Evolutionary conservation across 92 coral and sea anemone species (phyloP).

Genomic region (Zoanthus sociatus): DNA sequence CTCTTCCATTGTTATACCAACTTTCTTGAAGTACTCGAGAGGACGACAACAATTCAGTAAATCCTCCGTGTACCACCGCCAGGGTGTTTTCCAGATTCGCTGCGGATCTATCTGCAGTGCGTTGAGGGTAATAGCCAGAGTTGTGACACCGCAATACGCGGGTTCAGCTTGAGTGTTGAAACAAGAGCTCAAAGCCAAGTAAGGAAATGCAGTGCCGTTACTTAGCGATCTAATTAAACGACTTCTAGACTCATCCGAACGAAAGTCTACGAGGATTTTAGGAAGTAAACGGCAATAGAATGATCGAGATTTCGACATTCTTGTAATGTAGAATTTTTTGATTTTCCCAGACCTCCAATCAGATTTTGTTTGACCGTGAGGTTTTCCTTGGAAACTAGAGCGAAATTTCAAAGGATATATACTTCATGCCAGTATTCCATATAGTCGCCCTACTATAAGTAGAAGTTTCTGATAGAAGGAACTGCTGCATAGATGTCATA

Average conservation of each 20-base stretch:
- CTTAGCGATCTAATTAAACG: conserved; percentile 79
- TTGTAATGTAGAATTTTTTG: background rate
- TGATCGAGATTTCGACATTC: conserved; percentile 27
- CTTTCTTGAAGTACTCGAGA: conserved; percentile 73
- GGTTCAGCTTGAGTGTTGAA: conserved; percentile 91
- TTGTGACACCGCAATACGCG: conserved; percentile 89
- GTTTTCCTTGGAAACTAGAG: background rate
- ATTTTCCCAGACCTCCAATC: background rate
- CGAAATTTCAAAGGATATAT: no score
- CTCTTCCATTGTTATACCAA: conserved; percentile 85
- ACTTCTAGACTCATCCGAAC: conserved; percentile 81
- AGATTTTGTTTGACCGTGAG: background rate
- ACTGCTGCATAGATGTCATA: no score
- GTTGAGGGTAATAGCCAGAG: conserved; percentile 86
- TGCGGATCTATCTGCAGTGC: conserved; percentile 92
- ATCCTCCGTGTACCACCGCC: conserved; percentile 97
- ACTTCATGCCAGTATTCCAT: no score
- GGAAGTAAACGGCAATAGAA: conserved; percentile 80
- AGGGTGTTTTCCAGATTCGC: conserved; percentile 89
- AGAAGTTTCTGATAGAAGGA: no score
- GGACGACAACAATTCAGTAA: conserved; percentile 89
- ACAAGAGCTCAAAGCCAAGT: conserved; percentile 79
- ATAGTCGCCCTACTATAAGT: no score
- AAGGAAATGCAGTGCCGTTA: conserved; percentile 75
- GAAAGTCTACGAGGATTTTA: conserved; percentile 73